A percentile compares a stretch with the other conserved stretches of the same genome.
phyloP scores from a whole-genome alignment of 2,888 invertebrate species.

The Pachydiplax longipennis region DNA sequence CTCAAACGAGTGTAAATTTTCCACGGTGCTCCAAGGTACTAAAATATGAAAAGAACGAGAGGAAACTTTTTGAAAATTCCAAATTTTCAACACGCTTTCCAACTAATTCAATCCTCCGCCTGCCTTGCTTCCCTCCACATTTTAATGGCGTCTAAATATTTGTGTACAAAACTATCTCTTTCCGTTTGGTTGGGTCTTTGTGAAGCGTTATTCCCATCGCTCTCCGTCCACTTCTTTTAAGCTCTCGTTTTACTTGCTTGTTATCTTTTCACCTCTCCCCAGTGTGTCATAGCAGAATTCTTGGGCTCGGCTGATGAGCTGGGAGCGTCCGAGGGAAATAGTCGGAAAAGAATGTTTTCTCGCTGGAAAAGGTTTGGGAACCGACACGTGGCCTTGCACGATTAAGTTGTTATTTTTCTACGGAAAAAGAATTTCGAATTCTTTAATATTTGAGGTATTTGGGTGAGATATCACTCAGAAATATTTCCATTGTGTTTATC shows the following conservation, averaged over 20 bases:
- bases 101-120: neutral
- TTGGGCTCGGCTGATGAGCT: conserved; percentile 13
- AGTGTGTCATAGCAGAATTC: conserved; percentile 21
- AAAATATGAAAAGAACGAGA: neutral
- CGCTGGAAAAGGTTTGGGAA: too few species aligned
- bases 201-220: neutral
- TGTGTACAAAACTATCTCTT: neutral
- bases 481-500: too few species aligned
- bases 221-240: neutral
- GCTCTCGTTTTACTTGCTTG: neutral
- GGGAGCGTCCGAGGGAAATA: neutral
- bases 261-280: neutral
- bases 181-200: neutral
- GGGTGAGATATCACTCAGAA: too few species aligned
- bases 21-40: too few species aligned
- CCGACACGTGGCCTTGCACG: too few species aligned
- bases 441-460: too few species aligned
- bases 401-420: too few species aligned
- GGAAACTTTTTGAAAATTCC: neutral
- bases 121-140: neutral
- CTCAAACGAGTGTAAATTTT: too few species aligned
- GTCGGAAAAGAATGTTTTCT: too few species aligned
- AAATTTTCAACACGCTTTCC: neutral
- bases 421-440: too few species aligned
- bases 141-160: neutral